These are phyloP conservation scores for Salpingus planirostris DNA, from an alignment of 2,888 invertebrate genomes.

Conservation along the genomic window DNA sequence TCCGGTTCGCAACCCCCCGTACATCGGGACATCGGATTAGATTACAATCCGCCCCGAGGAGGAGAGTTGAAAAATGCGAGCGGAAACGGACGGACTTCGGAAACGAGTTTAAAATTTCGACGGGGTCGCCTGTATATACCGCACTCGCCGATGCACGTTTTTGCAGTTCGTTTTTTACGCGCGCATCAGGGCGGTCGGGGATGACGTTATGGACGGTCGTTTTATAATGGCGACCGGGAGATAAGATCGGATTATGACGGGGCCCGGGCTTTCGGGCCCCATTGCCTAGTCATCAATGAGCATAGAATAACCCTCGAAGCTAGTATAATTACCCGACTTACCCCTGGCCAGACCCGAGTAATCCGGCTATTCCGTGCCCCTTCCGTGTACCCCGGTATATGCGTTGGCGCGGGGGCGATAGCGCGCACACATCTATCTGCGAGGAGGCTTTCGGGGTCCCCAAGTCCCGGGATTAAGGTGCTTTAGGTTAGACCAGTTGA, in stretches of 20 bases:
- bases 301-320: conserved; percentile 38
- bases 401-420: conserved; percentile 19
- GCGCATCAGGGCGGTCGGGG: neutral
- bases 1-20: no score
- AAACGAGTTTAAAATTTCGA: no score
- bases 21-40: no score
- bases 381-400: conserved; percentile 9
- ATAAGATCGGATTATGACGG: conserved; percentile 37
- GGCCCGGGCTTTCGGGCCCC: conserved; percentile 23
- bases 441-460: conserved; percentile 27
- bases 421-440: conserved; percentile 26
- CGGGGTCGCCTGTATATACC: no score
- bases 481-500: conserved; percentile 45
- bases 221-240: conserved; percentile 32
- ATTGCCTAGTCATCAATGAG: conserved; percentile 37
- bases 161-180: no score
- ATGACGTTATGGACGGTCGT: conserved; percentile 8
- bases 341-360: conserved; percentile 33
- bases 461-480: conserved; percentile 38
- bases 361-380: conserved; percentile 36
- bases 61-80: no score
- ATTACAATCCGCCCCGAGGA: no score
- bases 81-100: no score
- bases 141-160: no score
- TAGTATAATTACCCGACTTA: conserved; percentile 39